Conservation (phyloP, 2,113 vertebrate genomes). For the Thermophis baileyi region DNA sequence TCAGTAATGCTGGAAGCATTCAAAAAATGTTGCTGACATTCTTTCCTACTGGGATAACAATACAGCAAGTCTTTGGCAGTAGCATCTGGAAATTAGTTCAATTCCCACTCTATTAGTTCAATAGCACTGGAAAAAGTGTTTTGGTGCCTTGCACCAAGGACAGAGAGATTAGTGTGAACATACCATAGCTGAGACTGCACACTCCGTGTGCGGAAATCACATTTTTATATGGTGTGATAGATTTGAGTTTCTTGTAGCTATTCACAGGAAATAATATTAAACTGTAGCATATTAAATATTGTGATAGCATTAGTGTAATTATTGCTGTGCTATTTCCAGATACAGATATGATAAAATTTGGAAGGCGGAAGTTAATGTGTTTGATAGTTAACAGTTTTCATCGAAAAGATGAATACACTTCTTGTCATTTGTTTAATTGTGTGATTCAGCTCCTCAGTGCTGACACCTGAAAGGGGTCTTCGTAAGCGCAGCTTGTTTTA, state of each 20-base stretch:
- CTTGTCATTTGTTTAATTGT: neutral
- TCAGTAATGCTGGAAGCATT: neutral
- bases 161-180: neutral
- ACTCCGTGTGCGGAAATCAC: neutral
- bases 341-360: neutral
- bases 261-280: neutral
- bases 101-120: neutral
- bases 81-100: neutral
- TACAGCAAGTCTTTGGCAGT: neutral
- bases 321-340: neutral
- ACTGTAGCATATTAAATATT: neutral
- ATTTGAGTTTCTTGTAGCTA: neutral
- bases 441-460: neutral
- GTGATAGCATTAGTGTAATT: neutral
- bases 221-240: neutral
- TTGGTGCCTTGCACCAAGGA: neutral
- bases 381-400: neutral
- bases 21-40: neutral
- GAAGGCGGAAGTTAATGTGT: neutral
- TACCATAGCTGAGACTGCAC: neutral
- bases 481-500: neutral
- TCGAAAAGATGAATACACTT: neutral
- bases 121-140: neutral
- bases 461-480: neutral
- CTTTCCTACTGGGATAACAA: neutral